Evolutionary conservation across 2,113 vertebrate genomes (phyloP).

Genomic region (Peromyscus maniculatus): DNA sequence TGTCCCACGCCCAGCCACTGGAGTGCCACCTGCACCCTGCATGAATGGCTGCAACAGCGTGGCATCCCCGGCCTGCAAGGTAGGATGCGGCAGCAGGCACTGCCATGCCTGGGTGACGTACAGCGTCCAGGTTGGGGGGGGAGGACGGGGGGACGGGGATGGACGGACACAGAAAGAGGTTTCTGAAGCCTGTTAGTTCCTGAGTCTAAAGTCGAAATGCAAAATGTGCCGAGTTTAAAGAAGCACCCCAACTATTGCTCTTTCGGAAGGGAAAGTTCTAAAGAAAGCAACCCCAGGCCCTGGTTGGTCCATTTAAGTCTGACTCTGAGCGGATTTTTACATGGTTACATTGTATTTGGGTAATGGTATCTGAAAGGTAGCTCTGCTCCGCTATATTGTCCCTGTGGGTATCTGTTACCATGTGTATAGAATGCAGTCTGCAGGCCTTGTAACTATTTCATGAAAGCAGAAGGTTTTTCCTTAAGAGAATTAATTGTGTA

Average conservation of each 20-base stretch:
- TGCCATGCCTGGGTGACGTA: not conserved
- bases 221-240: not conserved
- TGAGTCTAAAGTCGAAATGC: not conserved
- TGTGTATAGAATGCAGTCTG: not conserved
- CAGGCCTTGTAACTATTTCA: not conserved
- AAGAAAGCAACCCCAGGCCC: not conserved
- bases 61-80: conserved; percentile 95
- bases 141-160: fast-evolving
- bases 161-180: not conserved
- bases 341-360: not conserved
- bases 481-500: not conserved
- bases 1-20: conserved; percentile 95
- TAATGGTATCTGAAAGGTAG: not conserved
- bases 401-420: not conserved
- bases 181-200: not conserved
- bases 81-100: conserved; percentile 81
- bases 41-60: conserved; percentile 95
- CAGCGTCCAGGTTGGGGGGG: fast-evolving
- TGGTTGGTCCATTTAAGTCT: not conserved
- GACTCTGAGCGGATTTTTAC: not conserved
- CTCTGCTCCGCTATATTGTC: too few relatives aligned
- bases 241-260: not conserved
- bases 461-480: conserved; percentile 11
- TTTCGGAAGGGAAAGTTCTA: not conserved
- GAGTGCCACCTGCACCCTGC: conserved; percentile 91